These are phyloP conservation scores for Amblyjoppa fuscipennis DNA, from an alignment of 2,888 invertebrate genomes.

Conservation along the genomic window DNA sequence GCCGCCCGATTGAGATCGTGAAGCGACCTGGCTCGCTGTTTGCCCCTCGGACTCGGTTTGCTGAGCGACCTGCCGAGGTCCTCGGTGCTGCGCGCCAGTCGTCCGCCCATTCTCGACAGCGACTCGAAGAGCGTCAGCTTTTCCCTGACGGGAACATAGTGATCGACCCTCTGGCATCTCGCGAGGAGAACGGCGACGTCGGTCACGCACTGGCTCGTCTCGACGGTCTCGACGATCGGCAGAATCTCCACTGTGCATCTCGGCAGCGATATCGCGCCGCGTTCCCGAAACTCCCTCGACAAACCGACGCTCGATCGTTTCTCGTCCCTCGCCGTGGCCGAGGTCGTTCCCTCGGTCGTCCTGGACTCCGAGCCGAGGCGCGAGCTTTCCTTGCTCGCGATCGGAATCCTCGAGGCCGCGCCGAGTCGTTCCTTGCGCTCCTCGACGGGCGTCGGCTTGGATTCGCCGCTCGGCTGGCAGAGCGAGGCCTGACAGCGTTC, in stretches of 20 bases:
- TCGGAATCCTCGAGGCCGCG: conserved; percentile 74
- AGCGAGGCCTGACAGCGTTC: conserved; percentile 72
- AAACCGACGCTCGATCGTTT: conserved; percentile 4
- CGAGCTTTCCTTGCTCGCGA: conserved; percentile 65
- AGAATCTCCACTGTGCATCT: conserved; percentile 66
- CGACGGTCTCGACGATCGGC: conserved; percentile 62
- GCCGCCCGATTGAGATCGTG: conserved; percentile 87
- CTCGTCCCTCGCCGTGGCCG: background rate
- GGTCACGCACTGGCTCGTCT: conserved; percentile 79
- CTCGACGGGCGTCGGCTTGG: conserved; percentile 65
- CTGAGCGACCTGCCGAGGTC: conserved; percentile 86
- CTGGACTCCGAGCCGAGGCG: conserved; percentile 35
- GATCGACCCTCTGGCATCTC: conserved; percentile 87
- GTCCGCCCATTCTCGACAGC: conserved; percentile 87
- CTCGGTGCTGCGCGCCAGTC: conserved; percentile 89
- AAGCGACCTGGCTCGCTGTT: conserved; percentile 89
- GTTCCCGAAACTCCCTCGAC: conserved; percentile 34
- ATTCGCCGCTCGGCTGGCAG: background rate
- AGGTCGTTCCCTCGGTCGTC: conserved; percentile 22
- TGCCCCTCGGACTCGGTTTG: conserved; percentile 85
- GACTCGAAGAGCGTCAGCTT: conserved; percentile 91
- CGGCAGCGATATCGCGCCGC: conserved; percentile 56
- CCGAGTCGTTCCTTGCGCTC: conserved; percentile 76
- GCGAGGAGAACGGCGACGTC: conserved; percentile 86
- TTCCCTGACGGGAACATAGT: conserved; percentile 90